Conservation (phyloP, 1,140 invertebrate species). For the Zaprionus lachaisei region DNA sequence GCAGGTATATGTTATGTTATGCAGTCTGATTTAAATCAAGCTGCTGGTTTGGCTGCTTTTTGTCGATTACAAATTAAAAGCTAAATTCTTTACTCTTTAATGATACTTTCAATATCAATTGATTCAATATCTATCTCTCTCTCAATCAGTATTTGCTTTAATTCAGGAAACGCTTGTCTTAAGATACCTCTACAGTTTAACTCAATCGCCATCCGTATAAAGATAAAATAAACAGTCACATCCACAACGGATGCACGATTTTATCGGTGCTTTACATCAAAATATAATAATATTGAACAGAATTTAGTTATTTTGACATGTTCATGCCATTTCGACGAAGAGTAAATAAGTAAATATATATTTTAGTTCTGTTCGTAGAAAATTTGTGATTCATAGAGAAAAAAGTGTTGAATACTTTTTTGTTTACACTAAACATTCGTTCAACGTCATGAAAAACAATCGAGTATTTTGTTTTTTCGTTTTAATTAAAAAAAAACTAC, state of each 20-base stretch:
- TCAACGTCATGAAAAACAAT: neutral
- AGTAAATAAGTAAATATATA: neutral
- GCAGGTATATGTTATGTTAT: too few relatives aligned
- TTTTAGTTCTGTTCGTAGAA: neutral
- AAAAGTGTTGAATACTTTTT: slow-evolving; percentile 1
- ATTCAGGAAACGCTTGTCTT: neutral
- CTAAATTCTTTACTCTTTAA: neutral
- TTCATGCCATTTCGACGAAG: neutral
- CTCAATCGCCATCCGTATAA: slow-evolving; percentile 4
- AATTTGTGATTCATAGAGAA: neutral
- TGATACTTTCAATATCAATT: neutral
- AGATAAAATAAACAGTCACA: slow-evolving; percentile 7
- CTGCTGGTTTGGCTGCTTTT: too few relatives aligned
- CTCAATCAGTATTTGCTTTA: neutral
- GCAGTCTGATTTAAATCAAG: too few relatives aligned
- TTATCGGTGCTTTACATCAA: slow-evolving; percentile 7
- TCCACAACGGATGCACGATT: neutral
- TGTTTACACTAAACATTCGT: neutral
- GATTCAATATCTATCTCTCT: neutral
- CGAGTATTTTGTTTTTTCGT: neutral
- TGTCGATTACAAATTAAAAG: neutral
- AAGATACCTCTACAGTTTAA: neutral
- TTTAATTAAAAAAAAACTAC: neutral
- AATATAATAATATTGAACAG: neutral
- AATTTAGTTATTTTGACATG: slow-evolving; percentile 1